These are phyloP conservation scores for Oophaga sylvatica DNA, from an alignment of 2,797 vertebrate genomes.

Conservation along the genomic window DNA sequence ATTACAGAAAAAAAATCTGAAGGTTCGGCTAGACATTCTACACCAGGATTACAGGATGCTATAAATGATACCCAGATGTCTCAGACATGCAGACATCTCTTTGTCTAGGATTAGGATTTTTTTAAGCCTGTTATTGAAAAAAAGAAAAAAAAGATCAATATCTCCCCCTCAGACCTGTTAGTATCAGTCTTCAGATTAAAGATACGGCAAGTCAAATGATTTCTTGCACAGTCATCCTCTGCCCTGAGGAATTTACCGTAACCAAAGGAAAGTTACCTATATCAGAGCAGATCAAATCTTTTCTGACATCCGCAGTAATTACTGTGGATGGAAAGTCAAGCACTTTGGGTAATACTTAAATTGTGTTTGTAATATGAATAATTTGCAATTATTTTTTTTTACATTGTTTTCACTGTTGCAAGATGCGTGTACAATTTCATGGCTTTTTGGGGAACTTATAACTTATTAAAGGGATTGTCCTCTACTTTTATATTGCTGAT, in stretches of 20 bases:
- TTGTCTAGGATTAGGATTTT: background rate
- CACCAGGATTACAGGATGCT: slow-evolving; percentile 23
- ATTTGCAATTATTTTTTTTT: background rate
- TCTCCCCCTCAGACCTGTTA: background rate
- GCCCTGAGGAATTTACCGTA: background rate
- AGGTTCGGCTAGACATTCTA: background rate
- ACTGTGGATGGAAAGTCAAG: background rate
- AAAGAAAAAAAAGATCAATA: slow-evolving; percentile 9
- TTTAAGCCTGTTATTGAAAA: background rate
- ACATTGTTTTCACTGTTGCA: too few relatives aligned
- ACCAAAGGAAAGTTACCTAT: background rate
- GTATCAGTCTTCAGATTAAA: background rate
- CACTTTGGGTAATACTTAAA: background rate
- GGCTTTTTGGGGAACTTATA: too few relatives aligned
- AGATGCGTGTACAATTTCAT: too few relatives aligned
- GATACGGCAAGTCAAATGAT: background rate
- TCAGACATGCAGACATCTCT: slow-evolving; percentile 6
- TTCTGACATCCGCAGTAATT: background rate
- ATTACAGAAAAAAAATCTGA: background rate
- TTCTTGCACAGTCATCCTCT: background rate
- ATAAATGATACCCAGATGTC: slow-evolving; percentile 41
- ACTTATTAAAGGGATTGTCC: too few relatives aligned
- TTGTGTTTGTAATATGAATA: background rate
- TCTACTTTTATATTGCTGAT: too few relatives aligned
- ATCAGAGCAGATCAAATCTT: background rate